Conservation (phyloP, 2,888 invertebrate genomes). For the Cataglyphis altisquamis region DNA sequence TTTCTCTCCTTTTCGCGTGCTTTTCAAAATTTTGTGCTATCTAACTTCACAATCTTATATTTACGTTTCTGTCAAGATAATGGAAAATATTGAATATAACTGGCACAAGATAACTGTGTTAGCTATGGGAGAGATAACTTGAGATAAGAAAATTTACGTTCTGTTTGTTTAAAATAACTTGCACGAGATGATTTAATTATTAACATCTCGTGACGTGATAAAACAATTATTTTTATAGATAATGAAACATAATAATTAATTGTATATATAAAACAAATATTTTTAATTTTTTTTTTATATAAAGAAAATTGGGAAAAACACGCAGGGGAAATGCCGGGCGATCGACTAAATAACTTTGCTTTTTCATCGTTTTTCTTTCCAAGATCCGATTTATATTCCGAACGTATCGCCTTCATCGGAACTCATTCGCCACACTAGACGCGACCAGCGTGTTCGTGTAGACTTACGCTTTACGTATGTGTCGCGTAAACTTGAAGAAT, state of each 20-base stretch:
- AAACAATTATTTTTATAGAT: background rate
- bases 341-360: background rate
- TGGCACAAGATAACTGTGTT: background rate
- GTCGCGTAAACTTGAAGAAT: constrained; percentile 17
- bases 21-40: background rate
- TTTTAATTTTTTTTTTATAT: background rate
- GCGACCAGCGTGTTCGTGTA: background rate
- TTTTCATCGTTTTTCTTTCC: background rate
- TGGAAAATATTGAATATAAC: background rate
- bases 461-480: background rate
- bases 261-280: background rate
- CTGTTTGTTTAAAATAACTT: background rate
- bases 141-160: background rate
- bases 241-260: background rate
- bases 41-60: background rate
- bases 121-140: background rate
- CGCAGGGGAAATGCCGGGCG: background rate
- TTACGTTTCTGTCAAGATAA: constrained; percentile 4
- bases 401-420: background rate
- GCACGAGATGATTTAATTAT: background rate
- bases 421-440: background rate
- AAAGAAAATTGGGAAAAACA: background rate
- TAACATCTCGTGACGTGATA: background rate
- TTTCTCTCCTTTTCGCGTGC: background rate
- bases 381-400: background rate